These are phyloP conservation scores for Ophraella communa DNA, from an alignment of 2,888 invertebrate genomes.

Conservation along the genomic window DNA sequence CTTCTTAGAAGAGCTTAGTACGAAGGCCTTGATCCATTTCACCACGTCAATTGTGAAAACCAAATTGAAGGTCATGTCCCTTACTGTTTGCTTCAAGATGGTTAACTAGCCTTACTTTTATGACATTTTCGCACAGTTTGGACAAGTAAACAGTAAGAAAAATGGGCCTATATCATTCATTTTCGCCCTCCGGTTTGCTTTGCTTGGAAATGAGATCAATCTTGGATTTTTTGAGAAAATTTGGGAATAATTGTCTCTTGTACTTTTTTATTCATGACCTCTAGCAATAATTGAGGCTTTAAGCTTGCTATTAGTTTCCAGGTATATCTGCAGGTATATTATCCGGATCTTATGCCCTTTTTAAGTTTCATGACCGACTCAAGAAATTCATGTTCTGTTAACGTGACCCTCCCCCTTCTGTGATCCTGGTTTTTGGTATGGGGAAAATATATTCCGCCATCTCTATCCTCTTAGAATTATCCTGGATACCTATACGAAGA, in stretches of 20 bases:
- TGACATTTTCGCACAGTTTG: constrained; percentile 15
- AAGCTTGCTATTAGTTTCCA: background rate
- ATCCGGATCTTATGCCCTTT: background rate
- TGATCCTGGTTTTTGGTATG: background rate
- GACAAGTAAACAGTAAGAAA: constrained; percentile 1
- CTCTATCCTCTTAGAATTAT: background rate
- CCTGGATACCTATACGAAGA: background rate
- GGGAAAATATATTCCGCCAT: constrained; percentile 6
- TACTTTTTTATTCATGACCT: constrained; percentile 8
- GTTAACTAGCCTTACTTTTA: constrained; percentile 1
- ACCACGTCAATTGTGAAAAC: constrained; percentile 17
- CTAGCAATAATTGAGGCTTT: background rate
- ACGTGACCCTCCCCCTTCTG: background rate
- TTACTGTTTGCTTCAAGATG: constrained; percentile 5
- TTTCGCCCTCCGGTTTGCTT: background rate
- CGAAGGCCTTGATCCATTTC: background rate
- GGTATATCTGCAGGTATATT: background rate
- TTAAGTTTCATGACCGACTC: background rate
- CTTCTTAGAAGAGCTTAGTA: background rate
- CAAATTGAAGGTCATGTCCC: constrained; percentile 9
- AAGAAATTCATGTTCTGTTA: background rate
- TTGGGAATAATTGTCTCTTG: constrained; percentile 7
- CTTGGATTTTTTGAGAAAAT: constrained; percentile 17
- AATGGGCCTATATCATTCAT: constrained; percentile 2
- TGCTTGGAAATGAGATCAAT: constrained; percentile 17